phyloP scores from a whole-genome alignment of 2,888 invertebrate species.

The Synergus gifuensis region DNA sequence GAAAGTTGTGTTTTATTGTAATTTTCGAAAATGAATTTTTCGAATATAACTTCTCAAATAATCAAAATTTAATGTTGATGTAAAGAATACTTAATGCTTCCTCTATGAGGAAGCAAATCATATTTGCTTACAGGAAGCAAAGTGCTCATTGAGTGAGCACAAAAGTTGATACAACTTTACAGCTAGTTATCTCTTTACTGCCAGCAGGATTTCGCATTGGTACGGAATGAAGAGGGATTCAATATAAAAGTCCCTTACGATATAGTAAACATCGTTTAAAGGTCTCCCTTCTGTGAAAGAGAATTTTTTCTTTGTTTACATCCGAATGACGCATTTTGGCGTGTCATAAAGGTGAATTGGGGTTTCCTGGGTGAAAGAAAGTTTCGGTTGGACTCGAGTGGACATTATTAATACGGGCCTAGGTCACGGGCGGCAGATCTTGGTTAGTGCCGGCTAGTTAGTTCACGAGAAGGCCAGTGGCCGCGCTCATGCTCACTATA shows the following conservation, averaged over 20 bases:
- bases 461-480: slow-evolving; percentile 80
- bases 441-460: slow-evolving; percentile 76
- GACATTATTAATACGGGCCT: slow-evolving; percentile 76
- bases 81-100: no score
- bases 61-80: no score
- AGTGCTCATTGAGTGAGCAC: no score
- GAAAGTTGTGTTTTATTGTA: no score
- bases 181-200: no score
- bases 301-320: slow-evolving; percentile 23
- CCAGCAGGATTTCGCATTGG: no score
- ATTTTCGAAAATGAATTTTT: no score
- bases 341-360: slow-evolving; percentile 19
- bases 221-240: not conserved
- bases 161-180: no score
- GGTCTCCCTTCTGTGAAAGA: not conserved
- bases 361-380: slow-evolving; percentile 41
- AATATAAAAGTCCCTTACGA: not conserved
- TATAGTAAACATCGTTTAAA: not conserved
- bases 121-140: no score
- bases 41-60: no score
- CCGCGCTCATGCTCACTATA: slow-evolving; percentile 82
- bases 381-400: slow-evolving; percentile 50
- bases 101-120: no score
- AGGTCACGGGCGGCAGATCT: slow-evolving; percentile 80
- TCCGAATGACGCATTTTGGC: not conserved